A percentile compares a stretch with the other conserved stretches of the same genome.
These are phyloP conservation scores for Drosophila demipolita DNA, from an alignment of 2,888 invertebrate genomes.

Conservation along the genomic window DNA sequence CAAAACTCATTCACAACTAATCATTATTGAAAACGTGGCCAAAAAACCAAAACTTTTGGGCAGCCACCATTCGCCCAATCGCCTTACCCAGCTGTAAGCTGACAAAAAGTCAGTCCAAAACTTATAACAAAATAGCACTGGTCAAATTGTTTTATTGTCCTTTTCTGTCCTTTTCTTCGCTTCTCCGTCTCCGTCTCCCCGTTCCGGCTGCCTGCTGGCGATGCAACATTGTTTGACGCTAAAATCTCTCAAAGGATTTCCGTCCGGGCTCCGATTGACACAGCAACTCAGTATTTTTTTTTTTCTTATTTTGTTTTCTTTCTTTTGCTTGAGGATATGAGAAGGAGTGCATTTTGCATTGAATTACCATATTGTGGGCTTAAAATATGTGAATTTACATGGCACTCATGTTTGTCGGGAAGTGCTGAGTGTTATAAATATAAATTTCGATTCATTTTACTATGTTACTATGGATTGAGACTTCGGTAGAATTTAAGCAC, in stretches of 20 bases:
- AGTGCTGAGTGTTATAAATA: neutral
- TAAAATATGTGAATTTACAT: conserved; percentile 5
- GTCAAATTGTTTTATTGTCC: conserved; percentile 68
- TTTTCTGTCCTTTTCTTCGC: conserved; percentile 22
- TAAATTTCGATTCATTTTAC: neutral
- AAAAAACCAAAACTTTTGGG: conserved; percentile 53
- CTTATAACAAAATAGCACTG: conserved; percentile 68
- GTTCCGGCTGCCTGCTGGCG: neutral
- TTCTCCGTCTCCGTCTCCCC: neutral
- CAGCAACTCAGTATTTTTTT: conserved; percentile 6
- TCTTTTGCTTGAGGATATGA: neutral
- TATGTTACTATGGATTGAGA: neutral
- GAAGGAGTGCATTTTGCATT: conserved; percentile 15
- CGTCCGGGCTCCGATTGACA: conserved; percentile 18
- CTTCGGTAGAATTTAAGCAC: neutral
- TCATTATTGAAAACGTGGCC: conserved; percentile 72
- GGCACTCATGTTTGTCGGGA: neutral
- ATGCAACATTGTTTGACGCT: conserved; percentile 29
- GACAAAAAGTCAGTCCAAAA: conserved; percentile 53
- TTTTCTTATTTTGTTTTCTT: neutral
- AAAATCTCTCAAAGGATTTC: conserved; percentile 54
- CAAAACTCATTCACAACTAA: conserved; percentile 52
- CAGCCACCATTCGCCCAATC: conserved; percentile 25
- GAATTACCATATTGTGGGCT: conserved; percentile 23
- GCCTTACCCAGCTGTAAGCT: conserved; percentile 19